Conservation (phyloP, 2,797 vertebrate species). For the Cryptoblepharus egeriae region DNA sequence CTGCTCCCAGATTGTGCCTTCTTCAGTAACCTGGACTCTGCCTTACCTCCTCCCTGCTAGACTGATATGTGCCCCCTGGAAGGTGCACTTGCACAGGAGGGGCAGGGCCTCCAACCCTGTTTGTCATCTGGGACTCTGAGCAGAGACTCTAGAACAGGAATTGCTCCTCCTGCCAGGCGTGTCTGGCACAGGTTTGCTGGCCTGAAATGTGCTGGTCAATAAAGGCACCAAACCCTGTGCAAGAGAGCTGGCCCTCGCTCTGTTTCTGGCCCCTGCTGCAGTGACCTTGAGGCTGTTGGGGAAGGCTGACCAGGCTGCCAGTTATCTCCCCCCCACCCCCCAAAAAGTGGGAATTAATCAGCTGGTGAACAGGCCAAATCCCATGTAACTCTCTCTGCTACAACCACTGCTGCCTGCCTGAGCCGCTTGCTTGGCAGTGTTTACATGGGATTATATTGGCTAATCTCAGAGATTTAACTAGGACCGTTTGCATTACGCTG, state of each 20-base stretch:
- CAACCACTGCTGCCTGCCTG: slow-evolving; percentile 35
- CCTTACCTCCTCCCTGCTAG: rapidly evolving
- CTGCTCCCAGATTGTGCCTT: not conserved
- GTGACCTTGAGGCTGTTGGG: slow-evolving; percentile 61
- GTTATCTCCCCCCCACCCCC: rapidly evolving
- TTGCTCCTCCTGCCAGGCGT: rapidly evolving
- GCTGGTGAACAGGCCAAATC: slow-evolving; percentile 69
- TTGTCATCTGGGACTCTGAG: no score
- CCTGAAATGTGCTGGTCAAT: slow-evolving; percentile 56
- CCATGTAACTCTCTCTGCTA: slow-evolving; percentile 58
- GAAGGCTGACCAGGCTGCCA: no score
- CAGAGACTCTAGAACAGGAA: not conserved
- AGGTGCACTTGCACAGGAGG: not conserved
- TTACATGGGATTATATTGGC: slow-evolving; percentile 72
- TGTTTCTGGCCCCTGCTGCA: rapidly evolving
- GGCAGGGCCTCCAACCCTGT: no score
- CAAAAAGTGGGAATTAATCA: slow-evolving; percentile 44
- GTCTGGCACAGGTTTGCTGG: slow-evolving; percentile 14
- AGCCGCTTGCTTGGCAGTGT: slow-evolving; percentile 59
- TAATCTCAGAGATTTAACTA: slow-evolving; percentile 57
- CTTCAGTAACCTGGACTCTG: rapidly evolving
- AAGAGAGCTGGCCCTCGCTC: not conserved
- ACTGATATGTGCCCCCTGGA: rapidly evolving
- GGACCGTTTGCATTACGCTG: slow-evolving; percentile 49
- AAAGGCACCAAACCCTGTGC: slow-evolving; percentile 21